A percentile compares a stretch with the other conserved stretches of the same genome.
Conservation (phyloP, 1,140 invertebrate genomes). For the Anoplolepis gracilipes region DNA sequence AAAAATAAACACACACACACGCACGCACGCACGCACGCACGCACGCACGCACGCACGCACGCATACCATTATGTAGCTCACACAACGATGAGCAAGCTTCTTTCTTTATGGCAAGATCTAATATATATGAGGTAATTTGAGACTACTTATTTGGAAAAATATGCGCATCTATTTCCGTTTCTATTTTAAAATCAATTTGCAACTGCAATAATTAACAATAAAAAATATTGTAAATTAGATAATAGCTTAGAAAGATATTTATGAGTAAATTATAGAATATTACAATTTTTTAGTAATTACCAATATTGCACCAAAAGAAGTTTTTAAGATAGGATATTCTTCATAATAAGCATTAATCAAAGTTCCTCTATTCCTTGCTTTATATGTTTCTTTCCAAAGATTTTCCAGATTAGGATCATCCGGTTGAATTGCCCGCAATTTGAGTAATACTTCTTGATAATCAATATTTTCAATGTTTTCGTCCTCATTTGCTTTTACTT, state of each 20-base stretch:
- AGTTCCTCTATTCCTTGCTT: neutral
- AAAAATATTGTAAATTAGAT: neutral
- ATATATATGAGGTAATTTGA: neutral
- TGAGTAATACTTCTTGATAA: neutral
- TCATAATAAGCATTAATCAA: neutral
- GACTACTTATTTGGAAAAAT: slow-evolving; percentile 1
- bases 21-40: too few relatives aligned
- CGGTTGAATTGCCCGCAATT: slow-evolving; percentile 3
- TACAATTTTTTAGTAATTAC: neutral
- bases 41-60: neutral
- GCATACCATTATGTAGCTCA: neutral
- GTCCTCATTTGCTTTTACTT: too few relatives aligned
- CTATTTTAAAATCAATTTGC: neutral
- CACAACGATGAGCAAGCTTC: neutral
- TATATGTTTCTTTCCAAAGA: slow-evolving; percentile 10
- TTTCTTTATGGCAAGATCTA: neutral
- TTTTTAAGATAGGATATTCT: slow-evolving; percentile 21
- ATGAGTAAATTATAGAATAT: neutral
- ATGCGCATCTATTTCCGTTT: neutral
- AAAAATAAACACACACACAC: too few relatives aligned
- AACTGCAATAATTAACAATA: slow-evolving; percentile 15
- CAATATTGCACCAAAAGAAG: neutral
- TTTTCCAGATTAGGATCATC: neutral
- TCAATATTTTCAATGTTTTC: neutral
- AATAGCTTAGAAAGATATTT: neutral